Evolutionary conservation across 2,797 vertebrate species (phyloP), one percentile per base, ranked within the genome.

Genomic region (Cirrhinus molitorella): DNA sequence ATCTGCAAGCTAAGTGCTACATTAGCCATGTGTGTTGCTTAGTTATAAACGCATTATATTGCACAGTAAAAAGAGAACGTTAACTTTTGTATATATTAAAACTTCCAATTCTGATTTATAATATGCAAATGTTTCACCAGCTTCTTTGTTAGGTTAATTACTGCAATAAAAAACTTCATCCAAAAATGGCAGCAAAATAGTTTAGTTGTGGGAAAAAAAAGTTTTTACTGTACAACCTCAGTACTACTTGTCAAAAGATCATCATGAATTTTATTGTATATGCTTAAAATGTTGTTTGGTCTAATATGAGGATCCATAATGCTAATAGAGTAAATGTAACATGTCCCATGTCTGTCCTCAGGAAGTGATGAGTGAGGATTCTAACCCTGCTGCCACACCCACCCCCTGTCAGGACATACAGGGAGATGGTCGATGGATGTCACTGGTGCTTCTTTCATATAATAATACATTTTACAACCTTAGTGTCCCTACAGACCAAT

Each of bases 381-480:
- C 86, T 83, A 98, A 97, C 87, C 96, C 96, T 49, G 97, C 96
- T 89, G 96, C 96, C 93, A 94, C 92, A 88, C 95, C 97, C 89
- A 95, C 94, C 45, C 90, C 95, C n/a, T 93, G 94, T 90, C 83
- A 90, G 76, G 96, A 98, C 86, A 89, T 80, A 75, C 96, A 97
- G 81, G 96, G 97, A 88, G 97, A 98, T 87, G 96, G 94, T 82
- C 95, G 96, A 85, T 98, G 97, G 97, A 96, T 97, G 91, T 97
- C 96, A 55, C 84, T 98, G 96, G 97, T 98, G 90, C 28, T 73
- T 47, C 10, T 55, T 80, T 59, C 55, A 2, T 25, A 34, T 68
- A 45, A 19, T 3, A 17, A 5, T 37, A 14, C n/a, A 55, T 49
- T 9, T n/a, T 63, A 23, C n/a, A 19, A 17, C 21, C 14, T 66